phyloP scores from a whole-genome alignment of 2,113 vertebrate genomes.

The Brienomyrus longianalis region DNA sequence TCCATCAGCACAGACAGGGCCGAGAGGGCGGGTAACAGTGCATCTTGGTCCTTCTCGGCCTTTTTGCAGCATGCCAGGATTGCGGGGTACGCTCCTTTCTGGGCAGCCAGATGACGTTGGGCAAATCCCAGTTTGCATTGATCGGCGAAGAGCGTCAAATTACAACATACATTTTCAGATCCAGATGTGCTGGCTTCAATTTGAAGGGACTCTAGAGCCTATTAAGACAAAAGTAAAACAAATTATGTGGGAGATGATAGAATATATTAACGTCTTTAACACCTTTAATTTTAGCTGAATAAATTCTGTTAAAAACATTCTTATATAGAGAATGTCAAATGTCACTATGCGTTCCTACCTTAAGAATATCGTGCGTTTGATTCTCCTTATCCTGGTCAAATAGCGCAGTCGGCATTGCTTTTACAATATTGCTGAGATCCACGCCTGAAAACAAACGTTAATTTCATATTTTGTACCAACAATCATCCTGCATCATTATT shows the following conservation, averaged over 20 bases:
- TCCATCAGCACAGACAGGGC: slow-evolving; percentile 69
- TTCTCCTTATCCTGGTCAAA: slow-evolving; percentile 49
- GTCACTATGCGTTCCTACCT: slow-evolving; percentile 56
- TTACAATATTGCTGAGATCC: slow-evolving; percentile 82
- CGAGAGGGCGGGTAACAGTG: slow-evolving; percentile 50
- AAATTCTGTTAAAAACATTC: not conserved
- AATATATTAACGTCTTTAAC: not conserved
- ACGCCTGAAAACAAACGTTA: slow-evolving; percentile 63
- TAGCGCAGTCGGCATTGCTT: slow-evolving; percentile 51
- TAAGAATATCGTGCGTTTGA: slow-evolving; percentile 69
- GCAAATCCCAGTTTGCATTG: slow-evolving; percentile 72
- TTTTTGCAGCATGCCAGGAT: slow-evolving; percentile 71
- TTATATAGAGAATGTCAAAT: not conserved
- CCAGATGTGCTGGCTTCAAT: slow-evolving; percentile 36
- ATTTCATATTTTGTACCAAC: not conserved
- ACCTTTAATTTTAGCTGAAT: not conserved
- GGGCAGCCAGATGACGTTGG: slow-evolving; percentile 75
- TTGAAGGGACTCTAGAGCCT: slow-evolving; percentile 71
- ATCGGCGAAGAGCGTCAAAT: slow-evolving; percentile 59
- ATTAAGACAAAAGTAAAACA: not conserved
- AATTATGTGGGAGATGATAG: not conserved
- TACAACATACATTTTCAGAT: slow-evolving; percentile 16
- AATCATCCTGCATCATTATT: not conserved
- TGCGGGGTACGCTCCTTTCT: slow-evolving; percentile 74
- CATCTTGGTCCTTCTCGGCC: slow-evolving; percentile 32